Conservation (phyloP, 2,113 vertebrate species). For the Hystrix brachyura region DNA sequence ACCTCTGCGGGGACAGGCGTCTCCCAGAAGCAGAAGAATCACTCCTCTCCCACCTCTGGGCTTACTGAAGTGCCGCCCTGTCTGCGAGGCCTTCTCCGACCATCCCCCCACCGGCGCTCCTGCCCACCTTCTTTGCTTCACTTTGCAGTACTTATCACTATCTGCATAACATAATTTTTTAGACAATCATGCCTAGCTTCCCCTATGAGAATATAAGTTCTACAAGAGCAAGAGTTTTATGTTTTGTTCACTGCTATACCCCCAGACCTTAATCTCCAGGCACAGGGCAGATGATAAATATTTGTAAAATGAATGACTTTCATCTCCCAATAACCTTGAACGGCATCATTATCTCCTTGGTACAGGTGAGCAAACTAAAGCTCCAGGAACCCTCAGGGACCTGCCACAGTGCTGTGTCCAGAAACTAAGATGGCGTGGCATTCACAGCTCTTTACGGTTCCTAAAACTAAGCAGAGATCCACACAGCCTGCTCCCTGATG, state of each 20-base stretch:
- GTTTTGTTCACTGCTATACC: background rate
- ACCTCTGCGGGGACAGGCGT: background rate
- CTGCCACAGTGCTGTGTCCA: background rate
- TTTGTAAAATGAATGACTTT: background rate
- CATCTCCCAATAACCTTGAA: background rate
- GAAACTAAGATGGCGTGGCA: background rate
- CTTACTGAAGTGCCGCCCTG: background rate
- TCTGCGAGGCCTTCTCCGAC: background rate
- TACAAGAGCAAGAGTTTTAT: background rate
- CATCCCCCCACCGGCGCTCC: background rate
- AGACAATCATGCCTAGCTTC: rapidly evolving
- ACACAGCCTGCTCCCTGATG: rapidly evolving
- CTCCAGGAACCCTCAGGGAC: background rate
- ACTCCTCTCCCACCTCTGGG: background rate
- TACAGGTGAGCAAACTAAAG: background rate
- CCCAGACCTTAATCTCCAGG: background rate
- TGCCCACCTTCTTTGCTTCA: background rate
- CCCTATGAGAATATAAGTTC: background rate
- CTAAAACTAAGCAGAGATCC: background rate
- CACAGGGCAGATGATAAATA: rapidly evolving
- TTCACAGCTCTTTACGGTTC: background rate
- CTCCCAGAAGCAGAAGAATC: background rate
- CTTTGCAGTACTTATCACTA: rapidly evolving
- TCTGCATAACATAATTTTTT: rapidly evolving
- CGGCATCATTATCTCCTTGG: background rate